Percentiles rank a stretch among this genome's conserved stretches.
Conservation (phyloP, 2,113 vertebrate genomes). For the Dromiciops gliroides region DNA sequence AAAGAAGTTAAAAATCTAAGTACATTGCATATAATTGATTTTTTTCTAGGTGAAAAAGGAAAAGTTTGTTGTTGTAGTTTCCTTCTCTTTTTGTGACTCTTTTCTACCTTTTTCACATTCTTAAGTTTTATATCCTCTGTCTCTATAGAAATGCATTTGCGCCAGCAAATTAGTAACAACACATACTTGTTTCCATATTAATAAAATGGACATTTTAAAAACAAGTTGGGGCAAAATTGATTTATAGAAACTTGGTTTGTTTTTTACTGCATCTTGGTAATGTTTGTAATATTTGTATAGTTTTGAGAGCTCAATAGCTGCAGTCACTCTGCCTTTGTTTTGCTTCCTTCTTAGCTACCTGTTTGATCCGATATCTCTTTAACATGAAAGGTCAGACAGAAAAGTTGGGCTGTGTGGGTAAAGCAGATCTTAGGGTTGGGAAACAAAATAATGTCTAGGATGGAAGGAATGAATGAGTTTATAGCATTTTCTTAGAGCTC, state of each 20-base stretch:
- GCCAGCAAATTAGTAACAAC: not conserved
- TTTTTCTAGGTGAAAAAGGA: conserved; percentile 30
- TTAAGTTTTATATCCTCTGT: not conserved
- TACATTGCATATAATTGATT: conserved; percentile 7
- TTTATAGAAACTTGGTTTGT: not conserved
- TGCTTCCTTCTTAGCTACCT: not conserved
- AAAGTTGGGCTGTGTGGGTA: not conserved
- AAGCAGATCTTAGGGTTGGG: conserved; percentile 35
- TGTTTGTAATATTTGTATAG: not conserved
- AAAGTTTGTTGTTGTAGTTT: not conserved
- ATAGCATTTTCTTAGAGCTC: not conserved
- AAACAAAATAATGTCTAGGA: not conserved
- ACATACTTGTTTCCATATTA: not conserved
- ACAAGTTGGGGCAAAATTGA: not conserved
- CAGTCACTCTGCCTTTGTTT: conserved; percentile 7
- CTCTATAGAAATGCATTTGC: not conserved
- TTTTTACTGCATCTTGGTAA: not conserved
- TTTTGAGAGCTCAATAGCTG: conserved; percentile 17
- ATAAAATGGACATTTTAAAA: not conserved
- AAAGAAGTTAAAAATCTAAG: conserved; percentile 24
- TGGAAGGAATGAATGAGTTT: conserved; percentile 3
- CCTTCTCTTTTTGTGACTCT: not conserved
- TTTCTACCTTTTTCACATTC: not conserved
- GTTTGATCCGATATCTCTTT: not conserved
- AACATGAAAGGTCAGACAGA: not conserved